Base-by-base conservation (phyloP, 2,888 invertebrate genomes). In the Oxystoma pomonae region DNA sequence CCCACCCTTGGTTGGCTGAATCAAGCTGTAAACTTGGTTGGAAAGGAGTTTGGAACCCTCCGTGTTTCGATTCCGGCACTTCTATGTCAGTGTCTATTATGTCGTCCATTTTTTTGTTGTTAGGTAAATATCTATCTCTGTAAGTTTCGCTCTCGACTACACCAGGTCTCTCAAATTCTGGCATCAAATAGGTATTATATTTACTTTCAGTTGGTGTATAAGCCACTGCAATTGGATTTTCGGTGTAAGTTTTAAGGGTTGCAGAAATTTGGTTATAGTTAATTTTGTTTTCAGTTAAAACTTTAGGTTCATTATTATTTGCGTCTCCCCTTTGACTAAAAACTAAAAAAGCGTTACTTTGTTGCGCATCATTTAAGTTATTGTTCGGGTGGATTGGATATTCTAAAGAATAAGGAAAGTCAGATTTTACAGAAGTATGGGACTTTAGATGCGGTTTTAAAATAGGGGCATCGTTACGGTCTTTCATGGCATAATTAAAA, bases 1-100 rank as follows among this genome's bases (percentile, higher is more conserved):
- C 84, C 88, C 88, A 88, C 16, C 87, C 87, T 71, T 86, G 85
- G 20, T 83, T 81, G 0, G 83, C 81, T 60, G 83, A 81, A 65
- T 84, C 86, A 1, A 87, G 79, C 63, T 84, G 87, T 0, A 85
- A 81, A 70, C 88, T 89, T 0, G 89, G 88, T 56, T 87, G 85
- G 71, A 89, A 89, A 0, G 88, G 88, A 0, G 88, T 88, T 82
- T 87, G 86, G 69, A 89, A 88, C 66, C 85, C 86, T 2, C 82
- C 79, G 2, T 82, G 81, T 9, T 64, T 58, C 9, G 57, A 3
- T 7, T 70, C 67, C 16, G 61, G 64, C 55, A 65, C 35, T 7
- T 66, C 69, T 16, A 65, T 51, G 55, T 71, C 69, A 16, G 65
- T 56, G 52, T 71, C 70, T 19, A 64, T 65, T 62, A 65, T 67